These are phyloP conservation scores for Caenorhabditis angaria DNA, from an alignment of 2,888 invertebrate species.

Conservation along the genomic window DNA sequence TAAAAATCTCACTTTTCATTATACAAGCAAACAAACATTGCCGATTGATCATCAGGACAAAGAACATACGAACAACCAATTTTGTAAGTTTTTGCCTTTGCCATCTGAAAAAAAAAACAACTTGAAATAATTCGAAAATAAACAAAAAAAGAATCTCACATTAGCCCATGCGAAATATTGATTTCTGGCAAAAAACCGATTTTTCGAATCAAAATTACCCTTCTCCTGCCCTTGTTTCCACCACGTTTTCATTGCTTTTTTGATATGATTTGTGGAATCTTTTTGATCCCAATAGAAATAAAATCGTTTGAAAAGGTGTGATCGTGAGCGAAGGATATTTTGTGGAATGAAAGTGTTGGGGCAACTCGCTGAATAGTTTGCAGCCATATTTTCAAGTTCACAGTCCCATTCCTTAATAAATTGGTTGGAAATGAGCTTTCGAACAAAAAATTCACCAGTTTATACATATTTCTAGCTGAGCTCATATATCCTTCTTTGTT, in stretches of 20 bases:
- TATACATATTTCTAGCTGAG: conserved; percentile 52
- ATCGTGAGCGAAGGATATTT: conserved; percentile 38
- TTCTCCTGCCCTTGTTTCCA: conserved; percentile 48
- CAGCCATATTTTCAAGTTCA: conserved; percentile 38
- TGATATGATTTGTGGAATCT: conserved; percentile 40
- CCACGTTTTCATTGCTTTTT: conserved; percentile 48
- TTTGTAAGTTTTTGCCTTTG: conserved; percentile 51
- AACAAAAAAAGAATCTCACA: conserved; percentile 11
- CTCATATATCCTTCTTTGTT: conserved; percentile 48
- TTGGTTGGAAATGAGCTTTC: background rate
- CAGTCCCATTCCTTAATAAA: conserved; percentile 45
- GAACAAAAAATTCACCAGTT: conserved; percentile 31
- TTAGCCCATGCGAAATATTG: conserved; percentile 52
- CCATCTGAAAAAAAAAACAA: conserved; percentile 41
- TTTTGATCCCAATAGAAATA: conserved; percentile 38
- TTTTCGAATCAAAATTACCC: conserved; percentile 45
- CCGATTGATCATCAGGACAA: conserved; percentile 37
- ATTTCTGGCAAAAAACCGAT: conserved; percentile 37
- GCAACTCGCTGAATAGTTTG: conserved; percentile 38
- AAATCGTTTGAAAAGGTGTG: conserved; percentile 49
- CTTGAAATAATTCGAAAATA: background rate
- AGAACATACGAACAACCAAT: conserved; percentile 47
- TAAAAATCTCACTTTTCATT: conserved; percentile 41
- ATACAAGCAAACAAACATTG: conserved; percentile 49
- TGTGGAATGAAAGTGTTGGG: conserved; percentile 43